Percentiles rank a stretch among this genome's conserved stretches.
Evolutionary conservation across 2,888 invertebrate genomes (phyloP).

Genomic region (Steinernema carpocapsae): DNA sequence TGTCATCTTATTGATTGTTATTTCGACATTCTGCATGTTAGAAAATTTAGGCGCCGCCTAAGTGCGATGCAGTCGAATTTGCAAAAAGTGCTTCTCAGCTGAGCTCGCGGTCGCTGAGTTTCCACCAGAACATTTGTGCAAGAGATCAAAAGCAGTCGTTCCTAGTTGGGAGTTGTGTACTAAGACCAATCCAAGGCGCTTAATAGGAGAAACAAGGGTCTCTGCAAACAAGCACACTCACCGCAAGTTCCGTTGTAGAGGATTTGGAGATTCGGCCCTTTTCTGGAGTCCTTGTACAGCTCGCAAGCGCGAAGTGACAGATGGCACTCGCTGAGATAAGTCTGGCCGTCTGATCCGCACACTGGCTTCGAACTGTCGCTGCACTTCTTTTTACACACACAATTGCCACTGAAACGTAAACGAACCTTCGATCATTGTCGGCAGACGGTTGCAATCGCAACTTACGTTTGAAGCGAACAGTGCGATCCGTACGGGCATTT

Average conservation of each 20-base stretch:
- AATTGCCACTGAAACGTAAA: constrained; percentile 16
- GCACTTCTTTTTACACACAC: constrained; percentile 10
- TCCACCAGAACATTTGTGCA: background rate
- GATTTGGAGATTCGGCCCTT: constrained; percentile 77
- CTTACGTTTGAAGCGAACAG: constrained; percentile 48
- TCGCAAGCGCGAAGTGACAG: constrained; percentile 81
- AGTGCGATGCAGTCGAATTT: background rate
- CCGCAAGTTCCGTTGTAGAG: constrained; percentile 85
- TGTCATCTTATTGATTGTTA: constrained; percentile 28
- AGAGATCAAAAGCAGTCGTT: background rate
- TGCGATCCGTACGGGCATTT: constrained; percentile 55
- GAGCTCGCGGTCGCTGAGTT: no score
- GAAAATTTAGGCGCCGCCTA: constrained; percentile 26
- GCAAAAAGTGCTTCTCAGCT: no score
- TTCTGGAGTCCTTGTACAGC: constrained; percentile 53
- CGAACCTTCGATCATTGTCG: background rate
- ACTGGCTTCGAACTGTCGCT: constrained; percentile 72
- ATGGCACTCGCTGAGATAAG: constrained; percentile 85
- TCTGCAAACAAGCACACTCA: constrained; percentile 72
- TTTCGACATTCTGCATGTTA: constrained; percentile 12
- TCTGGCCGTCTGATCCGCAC: constrained; percentile 85
- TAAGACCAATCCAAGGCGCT: background rate
- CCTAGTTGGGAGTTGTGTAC: background rate
- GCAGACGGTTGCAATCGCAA: background rate
- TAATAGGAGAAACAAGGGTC: background rate